Evolutionary conservation across 2,888 invertebrate genomes (phyloP), one percentile per base, ranked within the genome.

Genomic region (Athalia cordata): DNA sequence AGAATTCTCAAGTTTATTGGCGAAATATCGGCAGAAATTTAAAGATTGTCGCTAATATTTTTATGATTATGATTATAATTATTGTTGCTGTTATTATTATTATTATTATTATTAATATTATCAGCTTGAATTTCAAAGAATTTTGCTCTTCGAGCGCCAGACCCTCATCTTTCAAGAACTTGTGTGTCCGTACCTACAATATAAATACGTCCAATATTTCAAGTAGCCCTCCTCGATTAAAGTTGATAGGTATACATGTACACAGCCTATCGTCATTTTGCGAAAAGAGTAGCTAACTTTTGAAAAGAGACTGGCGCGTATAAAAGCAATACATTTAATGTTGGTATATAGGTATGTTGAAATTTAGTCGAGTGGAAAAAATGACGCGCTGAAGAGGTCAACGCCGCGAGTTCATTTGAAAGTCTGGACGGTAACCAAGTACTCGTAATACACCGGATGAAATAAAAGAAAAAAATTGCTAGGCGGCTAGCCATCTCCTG

Each of bases 351-450:
- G 61, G 43, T 61, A 29, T 29, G 15, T 6, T 72, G 50, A 61
- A 68, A 65, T 59, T 50, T 64, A 47, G 61, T 72, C 11, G 64
- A 47, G 49, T 43, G 13, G 68, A 68, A 65, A 52, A 72, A 59
- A 57, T n/a, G 43, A 6, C 59, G 13, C 52, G 6, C 72, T 29
- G 29, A 29, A 29, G 29, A 47, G 72, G 72, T 72, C 72, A 59
- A 15, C 59, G 72, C 45, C 47, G 59, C 57, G 72, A 72, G 47
- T 72, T 72, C 59, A 72, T 57, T 72, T 72, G 47, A n/a, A 29
- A 72, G n/a, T 47, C 57, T 72, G 59, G 57, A 72, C 59, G 11
- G 59, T 47, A 57, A 70, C 70, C 70, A 70, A 70, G 70, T 70
- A 29, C 57, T 70, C 68, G 55, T 68, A 68, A 55, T 29, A 43